Percentiles rank a stretch among this genome's conserved stretches.
Conservation (phyloP, 2,888 invertebrate genomes). For the Sinotaia quadrata region DNA sequence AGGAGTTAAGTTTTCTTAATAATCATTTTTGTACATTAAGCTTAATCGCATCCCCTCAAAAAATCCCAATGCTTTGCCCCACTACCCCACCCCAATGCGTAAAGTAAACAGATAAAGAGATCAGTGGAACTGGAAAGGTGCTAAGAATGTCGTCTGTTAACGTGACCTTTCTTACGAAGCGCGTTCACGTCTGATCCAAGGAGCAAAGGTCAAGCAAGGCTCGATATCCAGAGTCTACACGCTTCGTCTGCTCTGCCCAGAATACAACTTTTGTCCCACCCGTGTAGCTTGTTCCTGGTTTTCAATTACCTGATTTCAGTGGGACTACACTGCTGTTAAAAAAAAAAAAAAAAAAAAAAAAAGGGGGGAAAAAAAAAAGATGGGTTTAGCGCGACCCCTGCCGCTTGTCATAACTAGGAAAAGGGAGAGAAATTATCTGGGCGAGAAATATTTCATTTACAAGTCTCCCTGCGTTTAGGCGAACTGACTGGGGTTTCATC, state of each 20-base stretch:
- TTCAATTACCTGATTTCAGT: constrained; percentile 8
- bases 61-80: too few relatives aligned
- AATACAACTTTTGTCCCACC: not conserved
- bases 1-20: too few relatives aligned
- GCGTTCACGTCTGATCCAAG: not conserved
- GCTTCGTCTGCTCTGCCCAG: not conserved
- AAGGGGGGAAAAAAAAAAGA: too few relatives aligned
- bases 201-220: constrained; percentile 7
- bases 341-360: too few relatives aligned
- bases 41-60: too few relatives aligned
- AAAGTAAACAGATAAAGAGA: too few relatives aligned
- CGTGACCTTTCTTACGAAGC: too few relatives aligned
- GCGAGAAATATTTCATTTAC: constrained; percentile 12
- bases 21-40: too few relatives aligned
- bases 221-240: constrained; percentile 4
- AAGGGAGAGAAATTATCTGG: constrained; percentile 4
- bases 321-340: not conserved
- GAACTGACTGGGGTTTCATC: constrained; percentile 3
- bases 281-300: constrained; percentile 1
- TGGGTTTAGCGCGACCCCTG: constrained; percentile 1
- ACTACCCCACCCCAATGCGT: too few relatives aligned
- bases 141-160: too few relatives aligned
- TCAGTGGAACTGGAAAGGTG: too few relatives aligned
- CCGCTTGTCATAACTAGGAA: constrained; percentile 3
- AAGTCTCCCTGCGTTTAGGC: not conserved